These are phyloP conservation scores for Reticulitermes lucifugus DNA, from an alignment of 2,888 invertebrate species.

Conservation along the genomic window DNA sequence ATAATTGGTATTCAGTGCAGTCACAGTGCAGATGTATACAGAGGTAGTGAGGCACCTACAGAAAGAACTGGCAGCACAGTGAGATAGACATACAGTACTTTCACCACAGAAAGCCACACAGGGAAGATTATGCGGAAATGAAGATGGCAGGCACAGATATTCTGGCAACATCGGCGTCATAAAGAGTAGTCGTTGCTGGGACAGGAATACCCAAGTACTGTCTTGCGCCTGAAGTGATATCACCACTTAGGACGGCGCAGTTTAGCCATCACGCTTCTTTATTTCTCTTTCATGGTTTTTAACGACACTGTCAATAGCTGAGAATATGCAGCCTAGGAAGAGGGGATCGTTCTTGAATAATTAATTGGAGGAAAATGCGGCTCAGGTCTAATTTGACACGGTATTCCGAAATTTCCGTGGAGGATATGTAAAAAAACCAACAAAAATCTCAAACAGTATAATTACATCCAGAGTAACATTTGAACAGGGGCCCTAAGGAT, in stretches of 20 bases:
- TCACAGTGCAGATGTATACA: not conserved
- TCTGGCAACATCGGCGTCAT: not conserved
- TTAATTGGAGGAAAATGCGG: too few species aligned
- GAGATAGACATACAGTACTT: constrained; percentile 2
- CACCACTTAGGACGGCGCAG: not conserved
- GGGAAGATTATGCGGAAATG: not conserved
- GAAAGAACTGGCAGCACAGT: not conserved
- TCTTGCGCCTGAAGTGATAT: not conserved
- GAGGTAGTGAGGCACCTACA: not conserved
- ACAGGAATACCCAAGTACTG: not conserved
- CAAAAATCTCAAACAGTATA: too few species aligned
- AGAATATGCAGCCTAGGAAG: too few species aligned
- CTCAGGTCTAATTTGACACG: too few species aligned
- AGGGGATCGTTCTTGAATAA: too few species aligned
- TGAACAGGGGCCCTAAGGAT: too few species aligned
- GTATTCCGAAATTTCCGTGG: too few species aligned
- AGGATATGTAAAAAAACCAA: too few species aligned
- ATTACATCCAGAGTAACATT: too few species aligned
- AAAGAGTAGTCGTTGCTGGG: constrained; percentile 9
- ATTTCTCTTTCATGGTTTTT: not conserved
- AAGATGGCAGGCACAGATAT: constrained; percentile 9
- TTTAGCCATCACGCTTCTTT: not conserved
- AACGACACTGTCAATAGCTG: too few species aligned
- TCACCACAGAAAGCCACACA: constrained; percentile 8
- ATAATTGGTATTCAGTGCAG: not conserved